Conservation (phyloP, 2,113 vertebrate genomes). For the Cyanocitta stelleri region DNA sequence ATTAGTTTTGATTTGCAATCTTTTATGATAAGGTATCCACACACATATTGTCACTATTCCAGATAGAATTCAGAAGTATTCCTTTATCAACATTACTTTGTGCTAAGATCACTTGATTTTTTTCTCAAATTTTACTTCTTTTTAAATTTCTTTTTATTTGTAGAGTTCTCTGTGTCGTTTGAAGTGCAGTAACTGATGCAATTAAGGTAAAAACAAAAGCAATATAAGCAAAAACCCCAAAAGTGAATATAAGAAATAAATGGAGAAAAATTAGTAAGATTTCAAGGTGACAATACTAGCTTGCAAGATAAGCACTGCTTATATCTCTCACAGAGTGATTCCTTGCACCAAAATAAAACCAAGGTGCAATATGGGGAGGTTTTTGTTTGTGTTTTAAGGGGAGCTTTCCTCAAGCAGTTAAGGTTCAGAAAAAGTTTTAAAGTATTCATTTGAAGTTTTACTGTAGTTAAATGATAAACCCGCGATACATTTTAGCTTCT, state of each 20-base stretch:
- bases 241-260: background rate
- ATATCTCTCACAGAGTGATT: background rate
- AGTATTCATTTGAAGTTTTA: background rate
- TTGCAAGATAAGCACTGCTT: background rate
- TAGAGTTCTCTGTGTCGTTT: background rate
- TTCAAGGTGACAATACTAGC: background rate
- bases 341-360: background rate
- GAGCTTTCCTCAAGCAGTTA: background rate
- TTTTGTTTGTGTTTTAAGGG: background rate
- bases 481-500: fast-evolving
- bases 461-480: background rate
- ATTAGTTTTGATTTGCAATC: constrained; percentile 13
- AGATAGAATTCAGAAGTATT: background rate
- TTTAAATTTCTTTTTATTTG: background rate
- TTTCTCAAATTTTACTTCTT: background rate
- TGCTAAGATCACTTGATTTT: background rate
- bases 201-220: background rate
- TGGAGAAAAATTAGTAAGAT: background rate
- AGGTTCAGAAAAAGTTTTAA: background rate
- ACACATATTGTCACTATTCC: background rate
- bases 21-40: background rate
- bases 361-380: background rate
- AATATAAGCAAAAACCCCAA: background rate
- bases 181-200: background rate
- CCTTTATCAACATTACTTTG: background rate